Base-by-base conservation (phyloP, 1,140 invertebrate species). In the Pollicipes pollicipes region DNA sequence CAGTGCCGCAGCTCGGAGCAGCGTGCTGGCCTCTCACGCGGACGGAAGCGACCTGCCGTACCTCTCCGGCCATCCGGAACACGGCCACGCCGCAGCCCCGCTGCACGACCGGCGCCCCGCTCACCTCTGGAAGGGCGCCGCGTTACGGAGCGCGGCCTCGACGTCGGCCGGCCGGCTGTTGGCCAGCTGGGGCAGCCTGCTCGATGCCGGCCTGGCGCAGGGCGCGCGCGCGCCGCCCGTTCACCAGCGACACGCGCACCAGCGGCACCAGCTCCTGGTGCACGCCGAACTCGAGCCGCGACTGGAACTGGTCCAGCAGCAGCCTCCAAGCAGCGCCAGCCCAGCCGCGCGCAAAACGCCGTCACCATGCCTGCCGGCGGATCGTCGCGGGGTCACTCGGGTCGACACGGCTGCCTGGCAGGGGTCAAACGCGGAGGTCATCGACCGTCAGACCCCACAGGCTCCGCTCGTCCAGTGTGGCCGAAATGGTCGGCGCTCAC, bases 241-340 rank as follows among this genome's bases (percentile, higher is more conserved):
- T 95, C 45, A 99, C 79, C 74, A 88, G 84, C 16, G 90, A 84
- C 45, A 99, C 80, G 73, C 89, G 85, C 80, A 98, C 88, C 58
- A 99, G 82, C 78, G 98, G 95, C 71, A 95, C 84, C 10, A 99
- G 82, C 78, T 99, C 95, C 68, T 88, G 84, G 75, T 93, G 89
- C 35, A 98, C 88, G 21, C 96, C 97, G 82, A 98, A 98, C 75
- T 93, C 90, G 30, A 99, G 82, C 27, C 97, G 86, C 74, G 90
- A 87, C 83, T 97, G 92, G 80, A 98, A 98, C 80, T 97, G 90
- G 8, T 87, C 87, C 24, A 99, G 84, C 3, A 99, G 81, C 35
- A 95, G 80, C n/a, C 79, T 96, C 90, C 71, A 99, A 82, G 77
- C 88, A 93, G 70, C 85, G 85, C 95, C 95, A 99, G 3, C 94